Base-by-base conservation (phyloP, 1,140 invertebrate genomes). In the Episyrphus balteatus region DNA sequence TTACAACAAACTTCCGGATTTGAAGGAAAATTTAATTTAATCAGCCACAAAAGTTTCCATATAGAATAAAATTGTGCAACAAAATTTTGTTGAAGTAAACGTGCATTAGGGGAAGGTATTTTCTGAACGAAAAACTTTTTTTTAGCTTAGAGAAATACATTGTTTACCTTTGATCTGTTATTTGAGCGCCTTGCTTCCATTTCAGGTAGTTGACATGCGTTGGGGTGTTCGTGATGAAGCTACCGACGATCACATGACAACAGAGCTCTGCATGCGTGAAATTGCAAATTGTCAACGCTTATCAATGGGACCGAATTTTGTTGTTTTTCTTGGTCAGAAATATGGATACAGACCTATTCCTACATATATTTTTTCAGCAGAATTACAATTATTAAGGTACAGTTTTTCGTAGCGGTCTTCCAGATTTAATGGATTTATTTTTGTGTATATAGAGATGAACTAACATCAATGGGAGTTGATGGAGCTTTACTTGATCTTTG, bases 201-300 rank as follows among this genome's bases (percentile, higher is more conserved):
- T 57, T 1, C 55, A 95, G 90, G 93, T 98, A 1, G 93, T 98
- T 17, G 95, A 98, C 70, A 98, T 98, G 94, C 76, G 94, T 67
- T 98, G 95, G 94, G 95, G 94, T 17, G 65, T 92, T 3, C 74
- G 88, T 59, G 94, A 98, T 60, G 93, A 98, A 71, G 92, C 93
- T 0, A 98, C 93, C 0, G 93, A 98, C 66, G 94, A 98, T 81
- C 94, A 98, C 71, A 95, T 97, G 92, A 98, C 94, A 9, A 97
- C 93, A 1, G 90, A 97, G 59, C 78, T 98, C 1, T 98, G 94
- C 64, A 97, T 98, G 90, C 82, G 88, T 51, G 95, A 98, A 75
- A 98, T 98, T 48, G 84, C 90, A 68, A 98, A 97, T 70, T 98
- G 94, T 67, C 94, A 98, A 69, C 75, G 93, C 13, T 71, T 98